These are phyloP conservation scores for Cyclophora albipunctata DNA, from an alignment of 2,888 invertebrate species.

Conservation along the genomic window DNA sequence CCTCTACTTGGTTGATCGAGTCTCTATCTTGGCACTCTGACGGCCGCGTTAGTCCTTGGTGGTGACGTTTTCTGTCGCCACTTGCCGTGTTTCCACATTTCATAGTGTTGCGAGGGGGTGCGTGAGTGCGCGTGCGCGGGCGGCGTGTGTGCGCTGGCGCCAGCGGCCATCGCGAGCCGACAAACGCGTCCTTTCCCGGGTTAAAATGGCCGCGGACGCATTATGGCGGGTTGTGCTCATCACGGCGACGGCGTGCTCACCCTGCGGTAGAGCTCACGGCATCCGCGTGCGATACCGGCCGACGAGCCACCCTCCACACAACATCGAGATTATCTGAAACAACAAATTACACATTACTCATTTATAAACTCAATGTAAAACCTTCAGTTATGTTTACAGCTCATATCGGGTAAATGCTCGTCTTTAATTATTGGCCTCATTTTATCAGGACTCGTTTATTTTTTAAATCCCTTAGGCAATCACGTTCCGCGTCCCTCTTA, in stretches of 20 bases:
- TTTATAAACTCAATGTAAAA: too few species aligned
- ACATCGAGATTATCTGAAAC: conserved; percentile 55
- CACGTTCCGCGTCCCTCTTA: conserved; percentile 1
- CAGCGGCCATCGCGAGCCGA: conserved; percentile 71
- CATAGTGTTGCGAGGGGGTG: conserved; percentile 63
- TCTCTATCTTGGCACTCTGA: conserved; percentile 70
- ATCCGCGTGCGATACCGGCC: conserved; percentile 45
- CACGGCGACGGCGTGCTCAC: conserved; percentile 68
- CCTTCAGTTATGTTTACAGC: too few species aligned
- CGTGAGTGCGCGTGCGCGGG: conserved; percentile 53
- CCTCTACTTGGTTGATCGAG: conserved; percentile 49
- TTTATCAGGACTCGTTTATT: too few species aligned
- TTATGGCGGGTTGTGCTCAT: conserved; percentile 73
- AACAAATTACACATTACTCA: conserved; percentile 1
- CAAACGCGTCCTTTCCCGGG: conserved; percentile 64
- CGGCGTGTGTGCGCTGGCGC: conserved; percentile 41
- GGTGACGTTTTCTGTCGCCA: conserved; percentile 79
- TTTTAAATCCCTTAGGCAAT: conserved; percentile 9
- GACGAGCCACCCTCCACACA: conserved; percentile 26
- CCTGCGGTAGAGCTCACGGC: conserved; percentile 62
- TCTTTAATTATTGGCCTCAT: too few species aligned
- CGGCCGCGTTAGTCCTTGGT: conserved; percentile 67
- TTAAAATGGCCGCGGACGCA: conserved; percentile 73
- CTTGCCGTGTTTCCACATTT: conserved; percentile 88
- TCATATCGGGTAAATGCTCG: too few species aligned